phyloP scores from a whole-genome alignment of 1,140 invertebrate genomes.

The Drosophila dunni region DNA sequence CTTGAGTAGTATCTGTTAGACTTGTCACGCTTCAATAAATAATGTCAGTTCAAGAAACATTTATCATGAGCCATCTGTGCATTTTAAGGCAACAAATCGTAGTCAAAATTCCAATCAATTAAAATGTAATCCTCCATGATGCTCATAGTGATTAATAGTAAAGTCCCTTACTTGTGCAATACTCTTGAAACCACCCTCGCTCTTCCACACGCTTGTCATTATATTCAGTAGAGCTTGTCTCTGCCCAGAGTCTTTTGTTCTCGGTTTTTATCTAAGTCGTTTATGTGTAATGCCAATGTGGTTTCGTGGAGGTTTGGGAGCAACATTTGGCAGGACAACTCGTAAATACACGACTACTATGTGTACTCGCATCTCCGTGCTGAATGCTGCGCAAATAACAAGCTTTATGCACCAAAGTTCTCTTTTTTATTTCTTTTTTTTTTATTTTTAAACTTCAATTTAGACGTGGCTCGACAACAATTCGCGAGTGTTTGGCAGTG shows the following conservation, averaged over 20 bases:
- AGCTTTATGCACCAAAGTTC: conserved; percentile 71
- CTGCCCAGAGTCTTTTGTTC: conserved; percentile 73
- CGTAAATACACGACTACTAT: no score
- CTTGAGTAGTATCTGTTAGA: neutral
- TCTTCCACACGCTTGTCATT: conserved; percentile 56
- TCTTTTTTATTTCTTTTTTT: conserved; percentile 29
- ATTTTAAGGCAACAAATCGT: no score
- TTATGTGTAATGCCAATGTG: conserved; percentile 56
- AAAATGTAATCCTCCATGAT: no score
- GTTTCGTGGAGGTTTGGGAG: neutral
- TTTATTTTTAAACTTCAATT: conserved; percentile 73
- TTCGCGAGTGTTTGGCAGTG: conserved; percentile 28
- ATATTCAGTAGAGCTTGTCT: conserved; percentile 70
- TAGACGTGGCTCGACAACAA: conserved; percentile 47
- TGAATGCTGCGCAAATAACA: conserved; percentile 69
- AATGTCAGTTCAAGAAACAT: no score
- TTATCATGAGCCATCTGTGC: no score
- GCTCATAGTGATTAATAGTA: neutral
- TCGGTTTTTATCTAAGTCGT: conserved; percentile 67
- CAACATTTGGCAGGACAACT: no score
- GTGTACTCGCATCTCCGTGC: conserved; percentile 30
- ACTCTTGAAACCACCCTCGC: conserved; percentile 14
- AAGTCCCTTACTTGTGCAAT: neutral
- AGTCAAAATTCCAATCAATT: no score
- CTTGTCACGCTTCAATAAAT: neutral